Evolutionary conservation across 1,140 invertebrate genomes (phyloP).

Genomic region (Hypsibius dujardini): DNA sequence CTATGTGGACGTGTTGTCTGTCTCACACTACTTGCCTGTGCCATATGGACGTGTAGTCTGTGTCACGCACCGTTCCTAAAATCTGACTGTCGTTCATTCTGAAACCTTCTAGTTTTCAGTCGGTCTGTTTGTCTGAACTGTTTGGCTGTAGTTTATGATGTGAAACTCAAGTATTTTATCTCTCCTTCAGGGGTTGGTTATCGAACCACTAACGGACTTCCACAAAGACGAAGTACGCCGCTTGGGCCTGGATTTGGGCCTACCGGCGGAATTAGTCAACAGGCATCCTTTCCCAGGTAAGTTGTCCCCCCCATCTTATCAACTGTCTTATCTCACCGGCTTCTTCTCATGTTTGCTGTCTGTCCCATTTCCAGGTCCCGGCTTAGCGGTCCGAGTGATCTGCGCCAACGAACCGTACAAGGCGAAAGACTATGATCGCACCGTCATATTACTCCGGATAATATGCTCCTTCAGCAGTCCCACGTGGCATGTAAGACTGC

Average conservation of each 20-base stretch:
- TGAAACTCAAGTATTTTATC: constrained; percentile 20
- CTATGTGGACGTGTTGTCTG: too few relatives aligned
- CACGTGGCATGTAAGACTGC: background rate
- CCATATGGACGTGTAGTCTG: too few relatives aligned
- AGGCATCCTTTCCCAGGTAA: too few relatives aligned
- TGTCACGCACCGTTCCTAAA: too few relatives aligned
- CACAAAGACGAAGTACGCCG: constrained; percentile 88
- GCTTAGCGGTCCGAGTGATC: constrained; percentile 78
- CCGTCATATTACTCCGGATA: background rate
- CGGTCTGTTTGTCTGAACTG: background rate
- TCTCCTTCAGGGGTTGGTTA: constrained; percentile 55
- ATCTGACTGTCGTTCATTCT: too few relatives aligned
- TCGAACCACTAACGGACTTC: constrained; percentile 96
- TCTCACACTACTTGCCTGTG: too few relatives aligned
- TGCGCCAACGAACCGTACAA: constrained; percentile 91
- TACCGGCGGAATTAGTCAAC: constrained; percentile 66
- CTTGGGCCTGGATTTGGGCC: constrained; percentile 65
- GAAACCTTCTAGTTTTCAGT: too few relatives aligned
- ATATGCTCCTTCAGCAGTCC: background rate
- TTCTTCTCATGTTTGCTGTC: background rate
- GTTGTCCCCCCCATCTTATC: constrained; percentile 67
- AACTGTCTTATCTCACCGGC: constrained; percentile 18
- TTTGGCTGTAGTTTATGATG: background rate
- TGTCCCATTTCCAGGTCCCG: constrained; percentile 37
- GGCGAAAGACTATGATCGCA: constrained; percentile 56